Evolutionary conservation across 1,140 invertebrate species (phyloP).

Genomic region (Melitaea cinxia): DNA sequence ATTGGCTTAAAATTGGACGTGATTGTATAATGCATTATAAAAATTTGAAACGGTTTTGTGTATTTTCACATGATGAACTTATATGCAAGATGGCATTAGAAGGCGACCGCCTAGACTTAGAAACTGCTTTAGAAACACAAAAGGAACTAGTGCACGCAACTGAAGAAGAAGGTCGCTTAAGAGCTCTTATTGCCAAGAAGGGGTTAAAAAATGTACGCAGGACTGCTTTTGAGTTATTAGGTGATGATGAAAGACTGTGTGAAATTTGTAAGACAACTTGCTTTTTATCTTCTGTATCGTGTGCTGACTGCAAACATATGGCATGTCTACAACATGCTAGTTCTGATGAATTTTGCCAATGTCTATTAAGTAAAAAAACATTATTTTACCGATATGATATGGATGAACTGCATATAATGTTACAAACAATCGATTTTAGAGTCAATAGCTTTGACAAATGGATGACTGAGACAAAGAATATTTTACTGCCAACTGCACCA

Average conservation of each 20-base stretch:
- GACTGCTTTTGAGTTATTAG: constrained; percentile 95
- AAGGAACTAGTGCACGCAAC: constrained; percentile 94
- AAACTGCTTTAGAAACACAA: constrained; percentile 92
- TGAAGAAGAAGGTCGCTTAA: constrained; percentile 88
- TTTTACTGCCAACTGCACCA: constrained; percentile 88
- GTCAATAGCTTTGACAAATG: constrained; percentile 96
- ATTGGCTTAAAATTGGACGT: constrained; percentile 98
- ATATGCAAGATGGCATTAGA: constrained; percentile 98
- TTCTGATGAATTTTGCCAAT: constrained; percentile 88
- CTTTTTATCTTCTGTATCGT: constrained; percentile 97
- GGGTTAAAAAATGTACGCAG: constrained; percentile 93
- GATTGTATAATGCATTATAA: constrained; percentile 98
- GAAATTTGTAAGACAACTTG: constrained; percentile 98
- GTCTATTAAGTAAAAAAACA: constrained; percentile 89
- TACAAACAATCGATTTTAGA: constrained; percentile 93
- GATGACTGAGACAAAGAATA: constrained; percentile 91
- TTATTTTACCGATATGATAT: constrained; percentile 95
- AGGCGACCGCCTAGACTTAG: constrained; percentile 93
- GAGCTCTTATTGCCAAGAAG: constrained; percentile 89
- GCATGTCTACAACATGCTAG: constrained; percentile 95
- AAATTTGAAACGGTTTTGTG: constrained; percentile 95
- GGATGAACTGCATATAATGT: constrained; percentile 95
- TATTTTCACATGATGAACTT: constrained; percentile 99
- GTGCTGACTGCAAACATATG: constrained; percentile 90
- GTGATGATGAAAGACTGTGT: constrained; percentile 98